These are phyloP conservation scores for Heliconius erato DNA, from an alignment of 2,888 invertebrate species.

Conservation along the genomic window DNA sequence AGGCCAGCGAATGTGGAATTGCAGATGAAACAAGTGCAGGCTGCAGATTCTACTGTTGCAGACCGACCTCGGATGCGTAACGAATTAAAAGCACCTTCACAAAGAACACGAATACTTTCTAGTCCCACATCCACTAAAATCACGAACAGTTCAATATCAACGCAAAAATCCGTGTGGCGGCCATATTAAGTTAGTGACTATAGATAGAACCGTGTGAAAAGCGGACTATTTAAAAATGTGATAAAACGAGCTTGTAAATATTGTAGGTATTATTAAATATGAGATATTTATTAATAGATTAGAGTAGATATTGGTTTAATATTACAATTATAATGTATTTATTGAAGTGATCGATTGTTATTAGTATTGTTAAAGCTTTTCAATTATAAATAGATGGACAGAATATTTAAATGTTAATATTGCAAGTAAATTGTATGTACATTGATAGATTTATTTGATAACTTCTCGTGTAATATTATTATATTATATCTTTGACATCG, in stretches of 20 bases:
- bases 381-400: constrained; percentile 57
- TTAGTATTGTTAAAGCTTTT: constrained; percentile 79
- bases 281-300: constrained; percentile 65
- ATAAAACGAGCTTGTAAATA: constrained; percentile 85
- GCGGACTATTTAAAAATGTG: constrained; percentile 77
- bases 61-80: constrained; percentile 78
- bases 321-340: constrained; percentile 69
- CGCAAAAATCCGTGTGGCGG: constrained; percentile 90
- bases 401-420: constrained; percentile 56
- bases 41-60: constrained; percentile 86
- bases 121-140: constrained; percentile 87
- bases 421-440: constrained; percentile 49
- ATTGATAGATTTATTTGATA: constrained; percentile 48
- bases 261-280: constrained; percentile 54
- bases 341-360: constrained; percentile 60
- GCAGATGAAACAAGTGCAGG: constrained; percentile 84
- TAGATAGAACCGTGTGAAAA: constrained; percentile 57
- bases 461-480: constrained; percentile 44
- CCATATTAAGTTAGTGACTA: constrained; percentile 86
- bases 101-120: constrained; percentile 77
- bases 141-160: constrained; percentile 81
- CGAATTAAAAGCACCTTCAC: constrained; percentile 87
- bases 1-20: constrained; percentile 86
- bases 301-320: constrained; percentile 75
- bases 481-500: constrained; percentile 63